Conservation (phyloP, 2,888 invertebrate genomes). For the Andrena camellia region DNA sequence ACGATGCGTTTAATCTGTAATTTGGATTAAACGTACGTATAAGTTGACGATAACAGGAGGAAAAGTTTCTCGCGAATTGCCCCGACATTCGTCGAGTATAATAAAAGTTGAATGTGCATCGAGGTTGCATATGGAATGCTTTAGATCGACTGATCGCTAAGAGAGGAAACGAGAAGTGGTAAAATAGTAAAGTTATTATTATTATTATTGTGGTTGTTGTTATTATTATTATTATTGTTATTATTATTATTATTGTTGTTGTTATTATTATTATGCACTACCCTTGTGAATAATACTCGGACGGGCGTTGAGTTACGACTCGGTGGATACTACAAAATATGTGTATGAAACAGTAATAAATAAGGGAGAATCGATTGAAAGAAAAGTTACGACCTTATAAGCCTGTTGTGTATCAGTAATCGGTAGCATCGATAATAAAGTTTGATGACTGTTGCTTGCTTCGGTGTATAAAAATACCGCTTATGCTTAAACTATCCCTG, state of each 20-base stretch:
- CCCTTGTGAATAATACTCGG: too few species aligned
- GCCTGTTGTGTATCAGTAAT: conserved; percentile 38
- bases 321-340: not conserved
- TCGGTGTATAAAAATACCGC: conserved; percentile 63
- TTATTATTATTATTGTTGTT: too few species aligned
- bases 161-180: conserved; percentile 9
- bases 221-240: not conserved
- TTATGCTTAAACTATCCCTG: conserved; percentile 72
- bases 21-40: not conserved
- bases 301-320: too few species aligned
- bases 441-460: conserved; percentile 78
- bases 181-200: not conserved
- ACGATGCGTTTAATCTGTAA: not conserved
- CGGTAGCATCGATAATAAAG: conserved; percentile 68
- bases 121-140: not conserved
- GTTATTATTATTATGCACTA: too few species aligned
- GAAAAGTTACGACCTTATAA: conserved; percentile 55
- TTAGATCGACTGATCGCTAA: not conserved
- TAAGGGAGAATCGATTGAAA: conserved; percentile 45
- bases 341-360: not conserved
- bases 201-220: not conserved
- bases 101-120: conserved; percentile 59
- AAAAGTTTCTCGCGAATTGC: conserved; percentile 76
- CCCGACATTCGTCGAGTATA: conserved; percentile 43
- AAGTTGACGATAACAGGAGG: conserved; percentile 65